These are phyloP conservation scores for Acrobasis repandana DNA, from an alignment of 2,888 invertebrate genomes.

Conservation along the genomic window DNA sequence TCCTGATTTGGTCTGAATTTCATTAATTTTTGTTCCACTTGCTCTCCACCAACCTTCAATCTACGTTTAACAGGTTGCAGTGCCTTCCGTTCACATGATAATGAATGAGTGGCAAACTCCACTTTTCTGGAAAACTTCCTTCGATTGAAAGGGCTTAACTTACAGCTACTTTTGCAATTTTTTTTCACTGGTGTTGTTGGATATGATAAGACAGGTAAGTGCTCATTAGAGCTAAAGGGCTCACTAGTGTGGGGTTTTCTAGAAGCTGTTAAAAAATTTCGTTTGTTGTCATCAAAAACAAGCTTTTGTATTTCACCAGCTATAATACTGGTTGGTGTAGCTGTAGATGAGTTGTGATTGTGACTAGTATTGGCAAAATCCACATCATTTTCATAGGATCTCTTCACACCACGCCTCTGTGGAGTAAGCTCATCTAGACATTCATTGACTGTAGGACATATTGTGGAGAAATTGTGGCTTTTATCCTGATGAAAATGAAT, in stretches of 20 bases:
- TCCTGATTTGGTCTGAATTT: conserved; percentile 65
- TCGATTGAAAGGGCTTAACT: conserved; percentile 50
- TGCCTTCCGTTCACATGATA: conserved; percentile 61
- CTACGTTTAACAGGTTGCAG: conserved; percentile 41
- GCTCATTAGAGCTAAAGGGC: conserved; percentile 10
- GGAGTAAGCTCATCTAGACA: conserved; percentile 40
- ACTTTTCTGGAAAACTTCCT: conserved; percentile 61
- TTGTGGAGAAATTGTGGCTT: conserved; percentile 40
- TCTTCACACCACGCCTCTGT: conserved; percentile 59
- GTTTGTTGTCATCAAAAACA: conserved; percentile 61
- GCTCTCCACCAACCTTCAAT: not conserved
- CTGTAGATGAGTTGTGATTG: conserved; percentile 40
- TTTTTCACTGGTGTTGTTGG: conserved; percentile 73
- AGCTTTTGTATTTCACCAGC: conserved; percentile 67
- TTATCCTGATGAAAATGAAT: conserved; percentile 33
- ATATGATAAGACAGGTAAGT: conserved; percentile 50
- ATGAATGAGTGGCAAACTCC: conserved; percentile 65
- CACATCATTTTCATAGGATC: conserved; percentile 54
- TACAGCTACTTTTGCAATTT: conserved; percentile 56
- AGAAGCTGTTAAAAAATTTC: conserved; percentile 25
- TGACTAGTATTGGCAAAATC: conserved; percentile 43
- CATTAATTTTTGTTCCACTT: conserved; percentile 39
- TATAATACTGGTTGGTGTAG: conserved; percentile 70
- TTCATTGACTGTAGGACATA: conserved; percentile 18
- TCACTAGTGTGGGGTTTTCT: conserved; percentile 22